Percentiles rank a stretch among this genome's conserved stretches.
These are phyloP conservation scores for Dasypus novemcinctus DNA, from an alignment of 2,113 vertebrate species.

Conservation along the genomic window DNA sequence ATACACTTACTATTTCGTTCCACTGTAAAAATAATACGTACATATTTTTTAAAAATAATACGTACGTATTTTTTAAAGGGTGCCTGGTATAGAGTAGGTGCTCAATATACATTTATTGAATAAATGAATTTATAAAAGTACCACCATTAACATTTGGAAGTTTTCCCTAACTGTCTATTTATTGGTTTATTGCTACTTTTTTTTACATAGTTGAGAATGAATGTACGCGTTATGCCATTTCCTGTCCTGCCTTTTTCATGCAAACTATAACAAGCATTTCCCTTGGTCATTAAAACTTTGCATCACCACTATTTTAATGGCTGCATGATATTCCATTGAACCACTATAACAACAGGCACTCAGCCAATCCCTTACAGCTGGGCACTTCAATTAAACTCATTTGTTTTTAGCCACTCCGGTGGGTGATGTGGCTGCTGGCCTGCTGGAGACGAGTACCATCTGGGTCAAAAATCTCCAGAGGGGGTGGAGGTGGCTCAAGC, in stretches of 20 bases:
- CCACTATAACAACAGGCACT: background rate
- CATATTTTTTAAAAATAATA: background rate
- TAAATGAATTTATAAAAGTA: background rate
- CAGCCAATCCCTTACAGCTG: background rate
- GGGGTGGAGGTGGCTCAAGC: too few species aligned
- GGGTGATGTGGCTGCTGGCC: background rate
- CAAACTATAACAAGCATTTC: background rate
- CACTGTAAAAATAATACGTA: background rate
- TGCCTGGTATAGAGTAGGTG: too few species aligned
- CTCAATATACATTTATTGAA: too few species aligned
- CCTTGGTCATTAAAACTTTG: background rate
- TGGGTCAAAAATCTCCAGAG: background rate
- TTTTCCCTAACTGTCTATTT: background rate
- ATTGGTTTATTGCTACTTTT: background rate
- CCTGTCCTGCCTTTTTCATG: background rate
- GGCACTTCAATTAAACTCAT: background rate
- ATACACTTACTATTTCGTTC: background rate
- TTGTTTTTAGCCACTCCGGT: background rate
- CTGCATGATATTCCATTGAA: background rate
- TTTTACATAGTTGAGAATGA: background rate
- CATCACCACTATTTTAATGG: background rate
- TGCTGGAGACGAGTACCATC: background rate
- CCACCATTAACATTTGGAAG: background rate
- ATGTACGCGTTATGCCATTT: background rate
- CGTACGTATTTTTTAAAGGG: too few species aligned